phyloP scores from a whole-genome alignment of 2,888 invertebrate genomes.

The Drosophila algonquin region DNA sequence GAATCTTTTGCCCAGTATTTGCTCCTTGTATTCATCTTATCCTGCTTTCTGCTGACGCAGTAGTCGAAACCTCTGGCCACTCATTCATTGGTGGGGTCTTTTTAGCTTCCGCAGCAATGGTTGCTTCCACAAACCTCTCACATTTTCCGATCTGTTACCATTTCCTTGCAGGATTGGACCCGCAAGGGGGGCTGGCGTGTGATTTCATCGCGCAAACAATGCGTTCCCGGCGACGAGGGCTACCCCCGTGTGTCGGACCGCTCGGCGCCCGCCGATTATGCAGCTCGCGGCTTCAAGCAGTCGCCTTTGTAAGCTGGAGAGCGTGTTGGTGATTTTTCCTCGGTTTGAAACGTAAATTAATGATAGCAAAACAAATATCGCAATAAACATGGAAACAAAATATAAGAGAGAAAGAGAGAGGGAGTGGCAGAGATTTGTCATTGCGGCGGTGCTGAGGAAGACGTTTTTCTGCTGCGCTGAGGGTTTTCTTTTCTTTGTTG shows the following conservation, averaged over 20 bases:
- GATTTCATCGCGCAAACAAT: slow-evolving; percentile 85
- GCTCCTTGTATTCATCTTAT: too few species aligned
- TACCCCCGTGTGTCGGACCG: slow-evolving; percentile 88
- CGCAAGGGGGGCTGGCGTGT: slow-evolving; percentile 90
- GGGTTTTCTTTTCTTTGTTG: slow-evolving; percentile 12
- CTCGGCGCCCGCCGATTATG: slow-evolving; percentile 87
- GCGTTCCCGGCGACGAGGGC: slow-evolving; percentile 88
- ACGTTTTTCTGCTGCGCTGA: slow-evolving; percentile 56
- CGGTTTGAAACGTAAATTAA: slow-evolving; percentile 51
- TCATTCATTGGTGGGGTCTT: background rate
- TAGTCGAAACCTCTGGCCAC: too few species aligned
- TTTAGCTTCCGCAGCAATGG: background rate
- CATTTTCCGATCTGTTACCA: background rate
- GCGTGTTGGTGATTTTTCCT: slow-evolving; percentile 34
- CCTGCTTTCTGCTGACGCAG: too few species aligned
- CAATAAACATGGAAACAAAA: slow-evolving; percentile 61
- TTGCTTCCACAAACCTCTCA: background rate
- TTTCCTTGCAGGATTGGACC: slow-evolving; percentile 89
- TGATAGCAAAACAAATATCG: slow-evolving; percentile 59
- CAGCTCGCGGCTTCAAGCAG: slow-evolving; percentile 89
- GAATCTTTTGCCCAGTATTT: background rate
- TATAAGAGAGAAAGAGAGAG: slow-evolving; percentile 12
- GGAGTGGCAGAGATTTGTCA: slow-evolving; percentile 26
- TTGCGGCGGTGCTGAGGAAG: slow-evolving; percentile 39
- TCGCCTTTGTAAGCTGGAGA: slow-evolving; percentile 80